Percentiles rank a stretch among this genome's conserved stretches.
Evolutionary conservation across 2,113 vertebrate species (phyloP).

Genomic region (Sigmodon hispidus): DNA sequence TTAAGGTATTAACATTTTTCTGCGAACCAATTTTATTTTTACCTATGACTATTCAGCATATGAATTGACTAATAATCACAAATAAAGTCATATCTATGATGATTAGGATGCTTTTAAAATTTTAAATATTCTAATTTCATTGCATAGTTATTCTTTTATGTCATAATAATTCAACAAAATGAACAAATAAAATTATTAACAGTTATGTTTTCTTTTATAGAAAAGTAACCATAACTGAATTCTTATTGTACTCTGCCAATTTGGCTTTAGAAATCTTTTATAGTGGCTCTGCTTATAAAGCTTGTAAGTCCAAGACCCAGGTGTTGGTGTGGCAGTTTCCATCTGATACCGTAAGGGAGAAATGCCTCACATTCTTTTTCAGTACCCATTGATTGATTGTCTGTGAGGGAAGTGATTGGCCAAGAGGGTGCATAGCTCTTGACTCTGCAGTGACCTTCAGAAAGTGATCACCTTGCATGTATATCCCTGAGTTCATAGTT

Average conservation of each 20-base stretch:
- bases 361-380: background rate
- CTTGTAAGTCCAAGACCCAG: background rate
- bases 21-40: background rate
- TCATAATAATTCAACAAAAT: background rate
- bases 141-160: background rate
- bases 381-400: background rate
- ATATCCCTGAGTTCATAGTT: background rate
- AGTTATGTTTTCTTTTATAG: background rate
- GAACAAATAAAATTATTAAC: background rate
- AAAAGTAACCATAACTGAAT: background rate
- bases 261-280: background rate
- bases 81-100: background rate
- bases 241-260: background rate
- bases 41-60: background rate
- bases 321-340: accelerated
- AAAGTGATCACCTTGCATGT: accelerated
- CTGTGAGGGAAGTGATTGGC: background rate
- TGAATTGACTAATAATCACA: background rate
- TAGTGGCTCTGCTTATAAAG: background rate
- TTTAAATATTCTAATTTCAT: background rate
- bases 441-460: background rate
- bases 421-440: accelerated
- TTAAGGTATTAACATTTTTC: background rate
- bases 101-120: background rate
- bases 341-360: background rate